Conservation (phyloP, 2,113 vertebrate genomes). For the Stictonetta naevosa region DNA sequence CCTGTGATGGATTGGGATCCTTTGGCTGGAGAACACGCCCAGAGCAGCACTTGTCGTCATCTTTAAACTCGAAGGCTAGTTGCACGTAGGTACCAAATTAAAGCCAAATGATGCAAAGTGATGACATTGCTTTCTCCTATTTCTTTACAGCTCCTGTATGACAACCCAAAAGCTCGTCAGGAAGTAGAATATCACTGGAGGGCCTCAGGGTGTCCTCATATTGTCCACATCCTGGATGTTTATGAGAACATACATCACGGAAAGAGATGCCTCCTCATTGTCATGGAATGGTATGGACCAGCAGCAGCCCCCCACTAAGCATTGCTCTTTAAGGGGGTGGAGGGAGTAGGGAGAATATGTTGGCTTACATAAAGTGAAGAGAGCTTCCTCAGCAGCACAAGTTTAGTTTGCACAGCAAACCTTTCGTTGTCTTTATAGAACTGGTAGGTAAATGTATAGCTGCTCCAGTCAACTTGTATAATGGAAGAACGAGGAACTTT, state of each 20-base stretch:
- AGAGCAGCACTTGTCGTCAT: neutral
- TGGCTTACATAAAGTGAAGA: neutral
- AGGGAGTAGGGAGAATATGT: neutral
- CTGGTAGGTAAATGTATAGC: neutral
- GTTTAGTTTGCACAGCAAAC: neutral
- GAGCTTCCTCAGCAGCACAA: neutral
- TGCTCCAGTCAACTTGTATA: neutral
- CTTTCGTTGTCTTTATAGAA: neutral
- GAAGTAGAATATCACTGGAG: constrained; percentile 94
- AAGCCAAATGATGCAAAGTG: neutral
- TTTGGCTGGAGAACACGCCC: neutral
- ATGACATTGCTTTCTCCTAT: neutral
- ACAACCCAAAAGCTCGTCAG: constrained; percentile 91
- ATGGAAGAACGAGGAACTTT: neutral
- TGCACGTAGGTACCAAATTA: neutral
- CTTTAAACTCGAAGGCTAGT: neutral
- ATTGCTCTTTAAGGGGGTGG: neutral
- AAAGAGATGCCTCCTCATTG: constrained; percentile 95
- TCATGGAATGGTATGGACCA: constrained; percentile 94
- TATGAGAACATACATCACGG: constrained; percentile 97
- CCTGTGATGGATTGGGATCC: neutral
- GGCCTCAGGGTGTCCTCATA: constrained; percentile 89
- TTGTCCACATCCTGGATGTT: constrained; percentile 87
- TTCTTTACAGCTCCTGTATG: constrained; percentile 84
- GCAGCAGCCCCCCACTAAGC: neutral